phyloP scores from a whole-genome alignment of 2,797 vertebrate genomes.

The Mormyrops attenuatus region DNA sequence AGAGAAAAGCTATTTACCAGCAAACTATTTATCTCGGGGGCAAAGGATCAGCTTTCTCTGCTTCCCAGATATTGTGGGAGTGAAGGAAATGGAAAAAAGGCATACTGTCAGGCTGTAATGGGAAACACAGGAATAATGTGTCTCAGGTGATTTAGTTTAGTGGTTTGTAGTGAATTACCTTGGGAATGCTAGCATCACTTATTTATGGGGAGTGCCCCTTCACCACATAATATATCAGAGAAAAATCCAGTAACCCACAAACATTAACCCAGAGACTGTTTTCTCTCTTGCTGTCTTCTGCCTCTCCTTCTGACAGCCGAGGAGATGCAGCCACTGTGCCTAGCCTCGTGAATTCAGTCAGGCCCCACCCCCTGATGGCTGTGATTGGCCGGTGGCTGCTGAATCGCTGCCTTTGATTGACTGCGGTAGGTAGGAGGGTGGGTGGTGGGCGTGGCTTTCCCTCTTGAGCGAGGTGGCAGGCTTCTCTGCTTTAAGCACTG shows the following conservation, averaged over 20 bases:
- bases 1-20: neutral
- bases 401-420: constrained; percentile 67
- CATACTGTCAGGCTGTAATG: neutral
- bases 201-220: neutral
- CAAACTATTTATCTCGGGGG: neutral
- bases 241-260: neutral
- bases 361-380: constrained; percentile 43
- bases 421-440: constrained; percentile 41
- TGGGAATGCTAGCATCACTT: neutral
- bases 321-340: constrained; percentile 36
- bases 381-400: constrained; percentile 61
- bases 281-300: constrained; percentile 32
- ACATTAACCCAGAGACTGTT: constrained; percentile 12
- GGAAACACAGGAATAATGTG: neutral
- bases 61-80: neutral
- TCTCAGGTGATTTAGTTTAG: neutral
- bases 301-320: constrained; percentile 39
- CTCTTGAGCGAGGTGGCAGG: constrained; percentile 39
- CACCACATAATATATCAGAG: neutral
- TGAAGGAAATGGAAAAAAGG: neutral
- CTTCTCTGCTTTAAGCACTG: constrained; percentile 38
- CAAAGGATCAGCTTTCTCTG: neutral
- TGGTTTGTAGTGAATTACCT: neutral
- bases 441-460: constrained; percentile 49
- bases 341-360: constrained; percentile 61